Conservation (phyloP, 2,113 vertebrate species). For the Solea solea region DNA sequence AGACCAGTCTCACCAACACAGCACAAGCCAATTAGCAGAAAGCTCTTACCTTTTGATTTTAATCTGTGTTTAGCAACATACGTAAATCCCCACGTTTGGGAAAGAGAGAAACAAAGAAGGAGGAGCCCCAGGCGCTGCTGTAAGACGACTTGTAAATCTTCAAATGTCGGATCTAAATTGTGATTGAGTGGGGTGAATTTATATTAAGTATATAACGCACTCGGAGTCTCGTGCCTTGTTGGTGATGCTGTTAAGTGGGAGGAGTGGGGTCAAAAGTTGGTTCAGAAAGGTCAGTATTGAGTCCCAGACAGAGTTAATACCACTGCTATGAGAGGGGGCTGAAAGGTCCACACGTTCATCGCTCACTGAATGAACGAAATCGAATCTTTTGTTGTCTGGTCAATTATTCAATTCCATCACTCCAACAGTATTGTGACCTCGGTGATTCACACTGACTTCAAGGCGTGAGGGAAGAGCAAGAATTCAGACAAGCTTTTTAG, state of each 20-base stretch:
- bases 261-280: conserved; percentile 60
- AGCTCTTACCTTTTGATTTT: conserved; percentile 62
- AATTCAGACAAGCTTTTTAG: background rate
- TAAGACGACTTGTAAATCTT: conserved; percentile 36
- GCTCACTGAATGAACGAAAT: conserved; percentile 55
- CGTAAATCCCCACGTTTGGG: conserved; percentile 56
- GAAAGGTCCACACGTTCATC: conserved; percentile 53
- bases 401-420: conserved; percentile 75
- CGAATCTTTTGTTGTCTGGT: conserved; percentile 62
- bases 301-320: conserved; percentile 65
- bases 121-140: conserved; percentile 29
- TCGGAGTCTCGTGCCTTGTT: conserved; percentile 5
- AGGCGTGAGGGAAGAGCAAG: conserved; percentile 24
- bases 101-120: conserved; percentile 53
- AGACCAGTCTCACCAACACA: conserved; percentile 52
- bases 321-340: conserved; percentile 59
- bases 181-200: conserved; percentile 39
- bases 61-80: conserved; percentile 56
- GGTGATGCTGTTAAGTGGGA: conserved; percentile 27
- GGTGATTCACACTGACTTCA: conserved; percentile 60
- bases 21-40: conserved; percentile 66
- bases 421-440: conserved; percentile 64
- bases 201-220: background rate
- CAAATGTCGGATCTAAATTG: conserved; percentile 33
- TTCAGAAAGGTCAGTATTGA: conserved; percentile 56